A percentile compares a stretch with the other conserved stretches of the same genome.
Evolutionary conservation across 2,888 invertebrate genomes (phyloP).

Genomic region (Aphrophora alni): DNA sequence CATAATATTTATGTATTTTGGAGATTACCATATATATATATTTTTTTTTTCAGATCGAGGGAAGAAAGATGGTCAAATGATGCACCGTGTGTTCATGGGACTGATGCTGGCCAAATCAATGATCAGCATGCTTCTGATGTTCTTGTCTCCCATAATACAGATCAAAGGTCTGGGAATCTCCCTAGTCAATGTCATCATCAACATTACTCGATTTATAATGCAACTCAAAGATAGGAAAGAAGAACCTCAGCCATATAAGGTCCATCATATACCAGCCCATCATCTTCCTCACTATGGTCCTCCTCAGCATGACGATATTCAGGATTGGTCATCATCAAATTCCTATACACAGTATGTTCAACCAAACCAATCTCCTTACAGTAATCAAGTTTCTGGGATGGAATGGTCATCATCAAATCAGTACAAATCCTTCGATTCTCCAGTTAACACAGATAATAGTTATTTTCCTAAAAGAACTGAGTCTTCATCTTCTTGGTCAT

Average conservation of each 20-base stretch:
- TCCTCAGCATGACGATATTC: background rate
- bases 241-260: background rate
- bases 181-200: slow-evolving; percentile 39
- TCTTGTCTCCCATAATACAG: slow-evolving; percentile 42
- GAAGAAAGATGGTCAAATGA: slow-evolving; percentile 17
- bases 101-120: slow-evolving; percentile 55
- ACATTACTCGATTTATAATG: slow-evolving; percentile 31
- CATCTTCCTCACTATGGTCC: background rate
- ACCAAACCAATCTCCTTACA: background rate
- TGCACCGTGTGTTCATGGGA: slow-evolving; percentile 44
- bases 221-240: background rate
- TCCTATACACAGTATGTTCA: background rate
- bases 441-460: background rate
- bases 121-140: slow-evolving; percentile 30
- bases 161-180: slow-evolving; percentile 41
- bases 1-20: too few relatives aligned
- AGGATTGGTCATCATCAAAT: background rate
- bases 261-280: background rate
- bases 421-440: background rate
- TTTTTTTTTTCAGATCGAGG: slow-evolving; percentile 14
- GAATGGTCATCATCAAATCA: background rate
- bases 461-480: background rate
- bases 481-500: background rate
- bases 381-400: background rate
- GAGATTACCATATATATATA: background rate